Evolutionary conservation across 23 tunicate species (phyloP).

Genomic region (Botrylloides violaceus): DNA sequence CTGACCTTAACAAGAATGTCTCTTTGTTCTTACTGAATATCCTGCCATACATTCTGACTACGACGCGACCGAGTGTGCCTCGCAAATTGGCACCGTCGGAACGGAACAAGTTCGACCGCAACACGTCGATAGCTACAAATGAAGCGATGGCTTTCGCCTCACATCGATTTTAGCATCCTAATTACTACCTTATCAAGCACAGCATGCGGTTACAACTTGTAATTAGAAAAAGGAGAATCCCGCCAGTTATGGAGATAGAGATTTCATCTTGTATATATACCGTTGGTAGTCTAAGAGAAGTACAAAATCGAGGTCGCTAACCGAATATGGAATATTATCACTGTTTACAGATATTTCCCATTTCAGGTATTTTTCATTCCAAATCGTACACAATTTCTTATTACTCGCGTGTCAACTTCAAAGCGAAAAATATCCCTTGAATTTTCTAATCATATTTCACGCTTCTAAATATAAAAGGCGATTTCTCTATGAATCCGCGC

Average conservation of each 20-base stretch:
- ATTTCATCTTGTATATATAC: conserved; percentile 1
- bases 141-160: conserved; percentile 16
- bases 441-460: neutral
- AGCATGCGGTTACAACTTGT: conserved; percentile 14
- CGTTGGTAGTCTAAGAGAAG: neutral
- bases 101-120: conserved; percentile 33
- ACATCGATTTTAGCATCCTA: conserved; percentile 23
- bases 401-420: neutral
- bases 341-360: neutral
- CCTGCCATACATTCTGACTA: neutral
- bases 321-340: neutral
- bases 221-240: conserved; percentile 23
- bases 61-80: neutral
- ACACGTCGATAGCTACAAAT: conserved; percentile 23
- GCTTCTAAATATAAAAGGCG: neutral
- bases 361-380: neutral
- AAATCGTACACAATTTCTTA: too few species aligned
- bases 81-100: conserved; percentile 13
- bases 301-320: neutral
- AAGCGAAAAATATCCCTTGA: too few species aligned
- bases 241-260: neutral
- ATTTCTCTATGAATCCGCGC: neutral
- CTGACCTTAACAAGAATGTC: neutral
- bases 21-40: neutral
- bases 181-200: conserved; percentile 20